Evolutionary conservation across 2,888 invertebrate genomes (phyloP), one percentile per base, ranked within the genome.

Genomic region (Lithophane ornitopus): DNA sequence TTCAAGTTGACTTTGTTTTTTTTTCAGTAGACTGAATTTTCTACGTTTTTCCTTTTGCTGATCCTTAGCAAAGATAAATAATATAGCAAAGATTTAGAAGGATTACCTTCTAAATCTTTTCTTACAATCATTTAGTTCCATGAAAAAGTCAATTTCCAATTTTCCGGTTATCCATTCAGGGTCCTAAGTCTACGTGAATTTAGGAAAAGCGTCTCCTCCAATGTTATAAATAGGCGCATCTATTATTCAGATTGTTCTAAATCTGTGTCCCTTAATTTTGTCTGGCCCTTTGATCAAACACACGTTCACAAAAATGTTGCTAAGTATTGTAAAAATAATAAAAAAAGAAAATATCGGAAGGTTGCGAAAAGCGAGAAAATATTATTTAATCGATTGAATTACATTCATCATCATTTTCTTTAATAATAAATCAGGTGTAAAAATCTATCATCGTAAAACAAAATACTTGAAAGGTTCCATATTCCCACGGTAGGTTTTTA

Each of bases 171-270:
- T n/a, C 39, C 46, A 61, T 44, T 26, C n/a, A 52, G 14, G n/a
- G 22, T 46, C 28, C 12, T 46, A 16, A 41, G 0, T 59, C 22
- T 54, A 14, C 19, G 54, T 7, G 19, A 12, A 49, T 56, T 26
- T 12, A 46, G 66, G 54, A 22, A 73, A 52, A 83, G 28, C 22
- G n/a, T 69, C 59, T 44, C 22, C 14, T 61, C n/a, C 44, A 8
- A 11, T 14, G 73, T 58, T 81, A 58, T 69, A 74, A 67, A 71
- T 65, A 78, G 67, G 12, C 22, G 12, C 52, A 75, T 73, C 61
- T 66, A 73, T 70, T 70, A 85, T 84, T 85, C 85, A 65, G 56
- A 49, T 52, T 58, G 61, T 49, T 74, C 74, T 41, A 72, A 82
- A 78, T 74, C 58, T 46, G 74, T 39, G 26, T 39, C 49, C 14